phyloP scores from a whole-genome alignment of 1,140 invertebrate genomes.

The Scylla paramamosain region DNA sequence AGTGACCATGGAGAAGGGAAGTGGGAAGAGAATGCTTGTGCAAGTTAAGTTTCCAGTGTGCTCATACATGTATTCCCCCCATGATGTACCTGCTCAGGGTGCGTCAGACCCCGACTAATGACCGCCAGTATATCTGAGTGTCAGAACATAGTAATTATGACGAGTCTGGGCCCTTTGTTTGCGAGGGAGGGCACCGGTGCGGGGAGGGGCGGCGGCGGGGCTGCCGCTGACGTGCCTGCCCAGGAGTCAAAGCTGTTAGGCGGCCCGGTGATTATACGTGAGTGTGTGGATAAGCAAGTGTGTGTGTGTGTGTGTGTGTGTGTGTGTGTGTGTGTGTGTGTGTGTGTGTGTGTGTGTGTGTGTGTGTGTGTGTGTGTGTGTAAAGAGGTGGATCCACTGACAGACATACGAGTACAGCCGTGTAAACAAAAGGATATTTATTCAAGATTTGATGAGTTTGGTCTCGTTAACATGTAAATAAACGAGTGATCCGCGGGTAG shows the following conservation, averaged over 20 bases:
- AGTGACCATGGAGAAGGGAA: not conserved
- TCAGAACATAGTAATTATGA: conserved; percentile 56
- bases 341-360: not conserved
- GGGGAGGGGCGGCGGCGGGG: not conserved
- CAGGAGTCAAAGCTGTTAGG: conserved; percentile 20
- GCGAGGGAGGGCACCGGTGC: not conserved
- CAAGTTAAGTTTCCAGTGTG: not conserved
- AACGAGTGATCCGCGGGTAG: not conserved
- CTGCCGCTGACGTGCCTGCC: not conserved
- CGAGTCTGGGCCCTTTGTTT: conserved; percentile 48
- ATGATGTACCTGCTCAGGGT: conserved; percentile 29
- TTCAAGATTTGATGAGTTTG: not conserved
- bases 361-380: not conserved
- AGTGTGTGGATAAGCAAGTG: conserved; percentile 12
- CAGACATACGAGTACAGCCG: not conserved
- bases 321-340: conserved; percentile 20
- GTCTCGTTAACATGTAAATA: conserved; percentile 15
- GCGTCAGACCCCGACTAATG: conserved; percentile 34
- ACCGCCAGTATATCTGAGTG: not conserved
- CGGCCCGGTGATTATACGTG: conserved; percentile 10
- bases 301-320: conserved; percentile 12
- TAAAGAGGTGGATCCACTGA: not conserved
- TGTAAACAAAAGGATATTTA: not conserved
- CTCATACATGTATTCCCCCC: conserved; percentile 26
- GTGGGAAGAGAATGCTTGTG: conserved; percentile 1